Evolutionary conservation across 1,140 invertebrate species (phyloP).

Genomic region (Zaprionus davidi): DNA sequence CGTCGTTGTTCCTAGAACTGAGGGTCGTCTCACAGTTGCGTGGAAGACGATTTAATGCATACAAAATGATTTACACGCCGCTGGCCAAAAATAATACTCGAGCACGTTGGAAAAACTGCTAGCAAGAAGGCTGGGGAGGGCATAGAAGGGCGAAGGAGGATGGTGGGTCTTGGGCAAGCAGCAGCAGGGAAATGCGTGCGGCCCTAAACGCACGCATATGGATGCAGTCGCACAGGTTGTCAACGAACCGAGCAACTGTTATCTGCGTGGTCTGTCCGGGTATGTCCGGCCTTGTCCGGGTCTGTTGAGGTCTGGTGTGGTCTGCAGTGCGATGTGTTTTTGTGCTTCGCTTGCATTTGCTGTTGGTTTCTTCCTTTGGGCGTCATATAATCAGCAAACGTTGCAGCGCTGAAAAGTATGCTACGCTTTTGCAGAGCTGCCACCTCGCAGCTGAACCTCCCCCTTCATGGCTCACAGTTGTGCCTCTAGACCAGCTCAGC

Average conservation of each 20-base stretch:
- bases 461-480: background rate
- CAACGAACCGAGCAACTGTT: slow-evolving; percentile 29
- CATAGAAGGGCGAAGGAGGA: slow-evolving; percentile 11
- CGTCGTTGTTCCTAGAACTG: background rate
- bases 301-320: slow-evolving; percentile 6
- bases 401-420: slow-evolving; percentile 76
- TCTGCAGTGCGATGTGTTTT: slow-evolving; percentile 36
- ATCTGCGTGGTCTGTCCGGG: slow-evolving; percentile 34
- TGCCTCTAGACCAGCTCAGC: slow-evolving; percentile 17
- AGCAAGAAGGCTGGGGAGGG: background rate
- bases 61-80: slow-evolving; percentile 83
- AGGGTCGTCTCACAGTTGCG: slow-evolving; percentile 32
- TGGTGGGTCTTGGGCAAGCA: too few relatives aligned
- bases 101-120: slow-evolving; percentile 30
- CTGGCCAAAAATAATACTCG: slow-evolving; percentile 78
- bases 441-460: too few relatives aligned
- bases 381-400: slow-evolving; percentile 69
- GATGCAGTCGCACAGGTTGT: slow-evolving; percentile 28
- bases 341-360: slow-evolving; percentile 57
- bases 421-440: slow-evolving; percentile 49
- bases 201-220: slow-evolving; percentile 35
- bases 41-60: slow-evolving; percentile 81
- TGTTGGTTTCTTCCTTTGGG: slow-evolving; percentile 24
- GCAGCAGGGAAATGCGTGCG: slow-evolving; percentile 12
- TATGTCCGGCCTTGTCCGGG: background rate